phyloP scores from a whole-genome alignment of 2,113 vertebrate species.

The Corythornis madagascariensis region DNA sequence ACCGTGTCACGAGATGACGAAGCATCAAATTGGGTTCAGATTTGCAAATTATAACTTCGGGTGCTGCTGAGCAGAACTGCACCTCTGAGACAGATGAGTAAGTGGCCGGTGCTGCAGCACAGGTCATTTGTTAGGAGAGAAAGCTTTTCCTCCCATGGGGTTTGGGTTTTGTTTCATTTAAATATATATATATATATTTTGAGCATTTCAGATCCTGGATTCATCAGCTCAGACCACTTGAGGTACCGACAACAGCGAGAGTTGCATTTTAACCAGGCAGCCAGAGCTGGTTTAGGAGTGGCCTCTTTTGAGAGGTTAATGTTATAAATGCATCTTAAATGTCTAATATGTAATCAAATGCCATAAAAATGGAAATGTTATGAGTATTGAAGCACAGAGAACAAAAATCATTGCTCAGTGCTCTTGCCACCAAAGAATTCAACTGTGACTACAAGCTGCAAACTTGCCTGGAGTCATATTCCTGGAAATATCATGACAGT shows the following conservation, averaged over 20 bases:
- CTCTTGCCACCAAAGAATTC: constrained; percentile 16
- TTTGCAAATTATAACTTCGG: neutral
- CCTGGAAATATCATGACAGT: neutral
- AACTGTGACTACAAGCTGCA: neutral
- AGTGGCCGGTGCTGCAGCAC: neutral
- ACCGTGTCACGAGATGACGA: neutral
- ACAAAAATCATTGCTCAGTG: constrained; percentile 26
- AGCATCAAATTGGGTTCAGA: neutral
- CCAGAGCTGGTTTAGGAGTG: constrained; percentile 25
- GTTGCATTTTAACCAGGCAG: constrained; percentile 60
- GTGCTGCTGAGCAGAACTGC: neutral
- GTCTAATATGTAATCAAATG: constrained; percentile 63
- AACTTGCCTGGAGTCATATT: neutral
- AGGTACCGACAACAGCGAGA: constrained; percentile 34
- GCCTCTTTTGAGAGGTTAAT: constrained; percentile 69
- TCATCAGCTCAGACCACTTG: constrained; percentile 46
- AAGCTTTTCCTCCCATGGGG: neutral
- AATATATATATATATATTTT: neutral
- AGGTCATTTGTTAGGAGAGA: constrained; percentile 58
- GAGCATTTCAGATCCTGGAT: constrained; percentile 46
- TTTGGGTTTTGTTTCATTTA: neutral
- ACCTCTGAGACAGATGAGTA: neutral
- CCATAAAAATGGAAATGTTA: constrained; percentile 69
- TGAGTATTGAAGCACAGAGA: constrained; percentile 43
- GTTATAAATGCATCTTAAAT: constrained; percentile 72